Percentiles rank a stretch among this genome's conserved stretches.
phyloP scores from a whole-genome alignment of 2,113 vertebrate genomes.

The Ploceus nigricollis region DNA sequence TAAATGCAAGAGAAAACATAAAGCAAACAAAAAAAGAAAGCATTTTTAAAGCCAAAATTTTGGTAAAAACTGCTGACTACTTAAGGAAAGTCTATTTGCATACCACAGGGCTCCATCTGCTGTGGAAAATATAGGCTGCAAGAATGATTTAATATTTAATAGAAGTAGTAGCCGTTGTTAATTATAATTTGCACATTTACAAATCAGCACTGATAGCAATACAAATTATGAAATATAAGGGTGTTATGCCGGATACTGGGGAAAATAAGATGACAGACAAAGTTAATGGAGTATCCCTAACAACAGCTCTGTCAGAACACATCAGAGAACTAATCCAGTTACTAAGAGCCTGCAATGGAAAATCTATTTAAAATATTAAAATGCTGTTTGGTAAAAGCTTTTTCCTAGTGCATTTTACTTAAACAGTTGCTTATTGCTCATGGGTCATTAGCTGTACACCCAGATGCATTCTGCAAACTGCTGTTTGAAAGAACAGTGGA shows the following conservation, averaged over 20 bases:
- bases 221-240: constrained; percentile 99
- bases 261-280: constrained; percentile 97
- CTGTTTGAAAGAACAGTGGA: constrained; percentile 80
- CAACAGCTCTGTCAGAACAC: constrained; percentile 93
- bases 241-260: constrained; percentile 84
- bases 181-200: constrained; percentile 99
- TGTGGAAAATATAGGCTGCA: constrained; percentile 87
- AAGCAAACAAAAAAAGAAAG: constrained; percentile 69
- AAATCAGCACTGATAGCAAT: constrained; percentile 99
- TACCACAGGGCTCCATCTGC: constrained; percentile 92
- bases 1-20: constrained; percentile 80
- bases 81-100: constrained; percentile 88
- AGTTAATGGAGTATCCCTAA: constrained; percentile 99
- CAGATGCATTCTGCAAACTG: constrained; percentile 82
- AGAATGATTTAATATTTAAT: constrained; percentile 99
- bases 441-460: constrained; percentile 94
- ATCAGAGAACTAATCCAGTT: constrained; percentile 98
- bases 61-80: constrained; percentile 86
- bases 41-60: constrained; percentile 79
- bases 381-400: constrained; percentile 94
- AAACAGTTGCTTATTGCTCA: constrained; percentile 98
- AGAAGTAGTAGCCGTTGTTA: constrained; percentile 93
- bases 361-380: constrained; percentile 99
- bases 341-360: constrained; percentile 86
- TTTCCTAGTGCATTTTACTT: constrained; percentile 90